phyloP scores from a whole-genome alignment of 2,888 invertebrate species.

The Himalopsyche anomala region DNA sequence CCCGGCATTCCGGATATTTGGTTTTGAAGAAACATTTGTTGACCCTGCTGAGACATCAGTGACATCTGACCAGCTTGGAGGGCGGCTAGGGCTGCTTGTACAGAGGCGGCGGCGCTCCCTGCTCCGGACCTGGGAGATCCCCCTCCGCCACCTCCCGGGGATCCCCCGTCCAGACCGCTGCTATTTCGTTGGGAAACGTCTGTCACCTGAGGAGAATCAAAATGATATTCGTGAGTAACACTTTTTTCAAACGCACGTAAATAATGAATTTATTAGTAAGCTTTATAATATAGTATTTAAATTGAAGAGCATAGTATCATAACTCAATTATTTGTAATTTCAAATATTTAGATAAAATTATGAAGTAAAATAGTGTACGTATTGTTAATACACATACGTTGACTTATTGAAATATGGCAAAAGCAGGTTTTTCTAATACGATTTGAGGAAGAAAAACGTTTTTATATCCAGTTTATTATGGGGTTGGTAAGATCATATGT shows the following conservation, averaged over 20 bases:
- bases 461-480: conserved; percentile 28
- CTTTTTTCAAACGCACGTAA: neutral
- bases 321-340: no score
- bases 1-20: conserved; percentile 68
- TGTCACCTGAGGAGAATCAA: conserved; percentile 69
- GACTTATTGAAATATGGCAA: neutral
- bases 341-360: no score
- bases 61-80: conserved; percentile 69
- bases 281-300: no score
- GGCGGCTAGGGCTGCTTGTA: conserved; percentile 71
- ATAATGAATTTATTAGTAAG: no score
- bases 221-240: neutral
- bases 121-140: conserved; percentile 66
- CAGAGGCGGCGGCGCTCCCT: conserved; percentile 67
- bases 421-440: conserved; percentile 5
- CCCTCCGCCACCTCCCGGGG: conserved; percentile 67
- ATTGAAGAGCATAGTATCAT: no score
- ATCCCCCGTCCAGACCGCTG: conserved; percentile 67
- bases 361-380: no score
- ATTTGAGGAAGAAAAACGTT: conserved; percentile 5
- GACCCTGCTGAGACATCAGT: conserved; percentile 66
- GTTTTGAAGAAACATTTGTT: conserved; percentile 71
- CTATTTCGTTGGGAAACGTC: conserved; percentile 73
- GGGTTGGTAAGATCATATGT: conserved; percentile 59
- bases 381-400: neutral